Percentiles rank a stretch among this genome's conserved stretches.
Conservation (phyloP, 2,113 vertebrate genomes). For the Dicrurus megarhynchus region DNA sequence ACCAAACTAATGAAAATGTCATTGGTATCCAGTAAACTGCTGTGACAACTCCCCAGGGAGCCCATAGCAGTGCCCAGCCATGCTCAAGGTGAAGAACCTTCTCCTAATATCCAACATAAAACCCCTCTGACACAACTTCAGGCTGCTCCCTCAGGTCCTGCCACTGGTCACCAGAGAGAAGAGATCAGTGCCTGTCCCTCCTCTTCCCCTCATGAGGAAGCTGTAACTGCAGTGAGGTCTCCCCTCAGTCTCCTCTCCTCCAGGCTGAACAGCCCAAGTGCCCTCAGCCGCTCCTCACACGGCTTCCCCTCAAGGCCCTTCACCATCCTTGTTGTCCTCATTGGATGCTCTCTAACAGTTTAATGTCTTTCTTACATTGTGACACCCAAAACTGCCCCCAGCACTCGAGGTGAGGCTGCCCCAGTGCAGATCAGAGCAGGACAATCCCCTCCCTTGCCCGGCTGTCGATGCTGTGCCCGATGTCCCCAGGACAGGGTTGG, state of each 20-base stretch:
- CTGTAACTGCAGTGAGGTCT: not conserved
- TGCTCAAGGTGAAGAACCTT: not conserved
- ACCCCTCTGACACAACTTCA: not conserved
- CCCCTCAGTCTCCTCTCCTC: not conserved
- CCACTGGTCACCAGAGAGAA: not conserved
- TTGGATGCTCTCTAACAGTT: not conserved
- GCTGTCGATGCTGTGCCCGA: not conserved
- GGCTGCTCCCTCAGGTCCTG: not conserved
- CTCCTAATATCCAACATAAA: not conserved
- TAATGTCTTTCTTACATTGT: not conserved
- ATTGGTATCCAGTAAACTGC: not conserved
- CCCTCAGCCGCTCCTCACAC: rapidly evolving
- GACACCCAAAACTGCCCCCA: not conserved
- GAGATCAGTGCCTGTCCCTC: not conserved
- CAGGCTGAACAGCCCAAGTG: not conserved
- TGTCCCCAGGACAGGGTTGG: not conserved
- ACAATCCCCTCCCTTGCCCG: not conserved
- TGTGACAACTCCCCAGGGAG: not conserved
- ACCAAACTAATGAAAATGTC: not conserved
- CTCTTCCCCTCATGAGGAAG: rapidly evolving
- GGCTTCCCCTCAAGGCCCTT: not conserved
- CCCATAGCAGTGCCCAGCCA: not conserved
- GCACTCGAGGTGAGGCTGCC: rapidly evolving
- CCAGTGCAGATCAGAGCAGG: not conserved
- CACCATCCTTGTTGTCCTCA: not conserved